Evolutionary conservation across 2,797 vertebrate genomes (phyloP).

Genomic region (Pangasius larnaudii): DNA sequence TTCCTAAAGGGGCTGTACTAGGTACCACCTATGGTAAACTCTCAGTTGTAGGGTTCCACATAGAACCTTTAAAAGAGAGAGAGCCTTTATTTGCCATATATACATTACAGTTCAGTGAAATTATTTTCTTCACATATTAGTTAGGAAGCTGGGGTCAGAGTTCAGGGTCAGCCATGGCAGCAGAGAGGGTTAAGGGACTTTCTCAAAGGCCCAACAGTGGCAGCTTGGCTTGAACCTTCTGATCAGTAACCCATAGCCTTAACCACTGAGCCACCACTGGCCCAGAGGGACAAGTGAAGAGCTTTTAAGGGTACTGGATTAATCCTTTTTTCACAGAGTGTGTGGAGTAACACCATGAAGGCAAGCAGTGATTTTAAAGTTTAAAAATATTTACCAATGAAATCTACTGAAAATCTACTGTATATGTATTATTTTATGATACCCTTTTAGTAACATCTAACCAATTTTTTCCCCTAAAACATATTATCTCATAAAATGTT

Average conservation of each 20-base stretch:
- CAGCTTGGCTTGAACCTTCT: not conserved
- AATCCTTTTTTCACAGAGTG: not conserved
- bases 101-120: not conserved
- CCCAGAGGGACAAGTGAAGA: not conserved
- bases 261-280: not conserved
- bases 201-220: not conserved
- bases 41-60: not conserved
- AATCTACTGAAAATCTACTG: too few relatives aligned
- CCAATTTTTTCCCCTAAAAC: too few relatives aligned
- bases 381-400: not conserved
- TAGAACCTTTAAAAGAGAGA: not conserved
- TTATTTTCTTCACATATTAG: not conserved
- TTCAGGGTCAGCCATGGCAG: not conserved
- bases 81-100: not conserved
- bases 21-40: not conserved
- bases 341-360: not conserved
- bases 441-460: too few relatives aligned
- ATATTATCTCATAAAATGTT: not conserved
- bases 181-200: not conserved
- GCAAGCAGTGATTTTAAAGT: not conserved
- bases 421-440: too few relatives aligned
- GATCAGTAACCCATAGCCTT: not conserved
- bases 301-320: too few relatives aligned
- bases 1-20: not conserved
- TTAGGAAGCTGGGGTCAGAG: not conserved